These are phyloP conservation scores for Nycticorax nycticorax DNA, from an alignment of 2,113 vertebrate species.

Conservation along the genomic window DNA sequence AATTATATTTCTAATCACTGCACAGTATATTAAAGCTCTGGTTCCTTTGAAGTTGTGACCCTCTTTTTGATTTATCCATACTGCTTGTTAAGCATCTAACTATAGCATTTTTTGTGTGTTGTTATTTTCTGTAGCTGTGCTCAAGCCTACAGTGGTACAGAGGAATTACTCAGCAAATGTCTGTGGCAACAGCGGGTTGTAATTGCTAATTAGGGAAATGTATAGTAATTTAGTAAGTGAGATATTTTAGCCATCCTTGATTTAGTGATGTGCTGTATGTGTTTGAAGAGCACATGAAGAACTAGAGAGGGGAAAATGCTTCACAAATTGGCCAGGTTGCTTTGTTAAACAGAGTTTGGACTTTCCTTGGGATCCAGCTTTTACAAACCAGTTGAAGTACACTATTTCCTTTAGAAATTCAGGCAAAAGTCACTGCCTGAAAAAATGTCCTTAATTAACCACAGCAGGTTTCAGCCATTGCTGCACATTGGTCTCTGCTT, in stretches of 20 bases:
- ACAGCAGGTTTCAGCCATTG: neutral
- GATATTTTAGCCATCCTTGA: neutral
- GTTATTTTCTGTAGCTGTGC: neutral
- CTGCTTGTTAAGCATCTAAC: neutral
- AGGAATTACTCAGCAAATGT: constrained; percentile 32
- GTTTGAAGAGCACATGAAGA: neutral
- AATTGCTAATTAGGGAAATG: constrained; percentile 49
- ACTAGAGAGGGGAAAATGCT: neutral
- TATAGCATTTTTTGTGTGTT: neutral
- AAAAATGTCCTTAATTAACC: neutral
- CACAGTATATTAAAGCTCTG: neutral
- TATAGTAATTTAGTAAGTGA: neutral
- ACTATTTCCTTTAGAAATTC: neutral
- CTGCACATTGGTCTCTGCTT: neutral
- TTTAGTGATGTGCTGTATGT: neutral
- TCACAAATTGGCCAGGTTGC: neutral
- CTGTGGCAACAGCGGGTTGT: constrained; percentile 6
- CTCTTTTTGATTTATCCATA: neutral
- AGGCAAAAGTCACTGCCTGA: neutral
- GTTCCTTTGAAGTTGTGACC: neutral
- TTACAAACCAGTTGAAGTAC: neutral
- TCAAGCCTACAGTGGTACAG: neutral
- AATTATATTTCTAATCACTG: neutral
- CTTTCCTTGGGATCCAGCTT: neutral
- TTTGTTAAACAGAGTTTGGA: neutral